Percentiles rank a stretch among this genome's conserved stretches.
These are phyloP conservation scores for Eurytoma californica DNA, from an alignment of 2,888 invertebrate genomes.

Conservation along the genomic window DNA sequence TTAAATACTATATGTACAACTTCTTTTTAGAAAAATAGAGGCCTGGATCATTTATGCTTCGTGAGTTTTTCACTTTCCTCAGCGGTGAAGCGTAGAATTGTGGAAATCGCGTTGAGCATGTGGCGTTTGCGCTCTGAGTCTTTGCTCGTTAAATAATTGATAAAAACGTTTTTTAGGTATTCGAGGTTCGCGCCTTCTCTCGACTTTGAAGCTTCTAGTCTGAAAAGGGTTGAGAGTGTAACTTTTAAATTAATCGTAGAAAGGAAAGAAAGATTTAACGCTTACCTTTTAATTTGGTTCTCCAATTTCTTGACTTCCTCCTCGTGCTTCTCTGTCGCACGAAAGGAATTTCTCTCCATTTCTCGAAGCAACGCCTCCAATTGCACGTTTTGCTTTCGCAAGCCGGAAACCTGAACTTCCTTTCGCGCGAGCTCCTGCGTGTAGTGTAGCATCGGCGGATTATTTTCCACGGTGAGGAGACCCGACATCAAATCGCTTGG, in stretches of 20 bases:
- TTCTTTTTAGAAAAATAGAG: slow-evolving; percentile 44
- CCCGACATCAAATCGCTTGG: slow-evolving; percentile 68
- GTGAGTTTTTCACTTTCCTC: slow-evolving; percentile 79
- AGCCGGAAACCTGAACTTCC: slow-evolving; percentile 85
- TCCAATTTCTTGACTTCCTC: slow-evolving; percentile 68
- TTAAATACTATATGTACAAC: not conserved
- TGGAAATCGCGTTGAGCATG: slow-evolving; percentile 93
- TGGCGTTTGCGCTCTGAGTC: slow-evolving; percentile 84
- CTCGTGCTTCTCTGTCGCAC: slow-evolving; percentile 67
- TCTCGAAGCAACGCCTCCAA: slow-evolving; percentile 73
- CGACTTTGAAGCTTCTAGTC: slow-evolving; percentile 84
- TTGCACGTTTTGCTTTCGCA: slow-evolving; percentile 84
- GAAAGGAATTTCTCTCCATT: slow-evolving; percentile 69
- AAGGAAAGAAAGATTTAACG: not conserved
- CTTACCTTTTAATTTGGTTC: slow-evolving; percentile 71
- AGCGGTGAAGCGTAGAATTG: slow-evolving; percentile 87
- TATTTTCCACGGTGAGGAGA: slow-evolving; percentile 78
- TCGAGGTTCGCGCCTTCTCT: slow-evolving; percentile 91
- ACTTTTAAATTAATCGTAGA: not conserved
- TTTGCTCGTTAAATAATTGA: slow-evolving; percentile 85
- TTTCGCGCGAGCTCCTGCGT: slow-evolving; percentile 88
- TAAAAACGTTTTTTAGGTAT: slow-evolving; percentile 92
- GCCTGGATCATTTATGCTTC: slow-evolving; percentile 58
- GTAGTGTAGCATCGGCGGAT: slow-evolving; percentile 87
- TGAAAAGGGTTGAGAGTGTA: slow-evolving; percentile 65